Percentiles rank a stretch among this genome's conserved stretches.
Evolutionary conservation across 2,888 invertebrate species (phyloP).

Genomic region (Stratiomys singularior): DNA sequence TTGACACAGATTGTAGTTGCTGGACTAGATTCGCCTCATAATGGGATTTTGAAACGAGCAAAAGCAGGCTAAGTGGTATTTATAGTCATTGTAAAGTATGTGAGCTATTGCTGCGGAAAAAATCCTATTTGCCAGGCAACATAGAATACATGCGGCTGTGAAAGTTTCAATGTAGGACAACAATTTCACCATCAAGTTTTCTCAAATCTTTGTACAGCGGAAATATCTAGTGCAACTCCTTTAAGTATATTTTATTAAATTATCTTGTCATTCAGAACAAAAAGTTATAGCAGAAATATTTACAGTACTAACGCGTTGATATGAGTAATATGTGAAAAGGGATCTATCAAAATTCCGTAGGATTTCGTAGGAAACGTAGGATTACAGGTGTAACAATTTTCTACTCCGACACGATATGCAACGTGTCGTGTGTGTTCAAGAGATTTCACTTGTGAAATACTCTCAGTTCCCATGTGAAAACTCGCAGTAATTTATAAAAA

Average conservation of each 20-base stretch:
- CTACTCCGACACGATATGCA: neutral
- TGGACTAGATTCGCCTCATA: neutral
- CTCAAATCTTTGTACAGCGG: too few relatives aligned
- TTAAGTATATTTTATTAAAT: neutral
- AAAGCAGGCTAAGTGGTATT: neutral
- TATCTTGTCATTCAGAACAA: neutral
- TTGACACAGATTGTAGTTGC: neutral
- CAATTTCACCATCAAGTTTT: too few relatives aligned
- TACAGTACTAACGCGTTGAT: neutral
- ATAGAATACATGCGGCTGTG: too few relatives aligned
- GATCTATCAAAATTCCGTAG: too few relatives aligned
- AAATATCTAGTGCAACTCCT: too few relatives aligned
- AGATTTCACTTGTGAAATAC: slow-evolving; percentile 10
- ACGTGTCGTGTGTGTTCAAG: neutral
- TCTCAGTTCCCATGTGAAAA: slow-evolving; percentile 18
- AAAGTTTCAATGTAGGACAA: too few relatives aligned
- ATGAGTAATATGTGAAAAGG: neutral
- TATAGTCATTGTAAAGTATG: neutral
- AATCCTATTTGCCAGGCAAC: too few relatives aligned
- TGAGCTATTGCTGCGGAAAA: too few relatives aligned
- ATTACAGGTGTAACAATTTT: too few relatives aligned
- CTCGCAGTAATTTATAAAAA: slow-evolving; percentile 30
- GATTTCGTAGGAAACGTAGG: too few relatives aligned
- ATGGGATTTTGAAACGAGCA: neutral
- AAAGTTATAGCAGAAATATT: slow-evolving; percentile 11